Conservation (phyloP, 1,140 invertebrate genomes). For the Hyphantria cunea region DNA sequence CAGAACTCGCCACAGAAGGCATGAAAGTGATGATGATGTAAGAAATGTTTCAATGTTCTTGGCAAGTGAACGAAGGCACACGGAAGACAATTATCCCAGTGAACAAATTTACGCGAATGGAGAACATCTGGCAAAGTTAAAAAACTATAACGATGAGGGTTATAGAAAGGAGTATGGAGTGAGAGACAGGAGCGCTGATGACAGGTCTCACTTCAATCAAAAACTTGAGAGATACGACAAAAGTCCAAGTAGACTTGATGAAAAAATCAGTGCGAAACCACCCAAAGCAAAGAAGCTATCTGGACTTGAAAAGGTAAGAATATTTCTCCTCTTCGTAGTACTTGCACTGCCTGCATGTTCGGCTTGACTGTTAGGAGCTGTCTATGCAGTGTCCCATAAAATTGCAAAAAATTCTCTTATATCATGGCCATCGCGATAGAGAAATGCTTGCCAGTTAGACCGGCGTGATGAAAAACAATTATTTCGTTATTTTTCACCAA, state of each 20-base stretch:
- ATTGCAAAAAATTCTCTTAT: too few species aligned
- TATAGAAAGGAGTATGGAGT: conserved; percentile 81
- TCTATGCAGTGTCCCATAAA: too few species aligned
- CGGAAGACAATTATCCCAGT: conserved; percentile 82
- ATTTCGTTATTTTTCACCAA: too few species aligned
- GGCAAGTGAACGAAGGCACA: conserved; percentile 85
- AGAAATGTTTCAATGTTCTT: conserved; percentile 85
- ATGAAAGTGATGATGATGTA: conserved; percentile 85
- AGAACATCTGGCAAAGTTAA: conserved; percentile 61
- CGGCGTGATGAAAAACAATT: too few species aligned
- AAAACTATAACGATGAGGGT: conserved; percentile 62
- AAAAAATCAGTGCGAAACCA: conserved; percentile 82
- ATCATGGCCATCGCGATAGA: too few species aligned
- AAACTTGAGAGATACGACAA: conserved; percentile 83
- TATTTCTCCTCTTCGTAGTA: too few species aligned
- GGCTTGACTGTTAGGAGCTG: too few species aligned
- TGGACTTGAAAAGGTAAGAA: conserved; percentile 84
- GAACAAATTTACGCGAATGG: conserved; percentile 75
- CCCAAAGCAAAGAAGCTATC: conserved; percentile 85
- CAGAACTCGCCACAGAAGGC: conserved; percentile 63
- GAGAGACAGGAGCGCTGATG: conserved; percentile 83
- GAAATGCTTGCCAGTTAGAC: too few species aligned
- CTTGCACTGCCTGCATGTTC: too few species aligned
- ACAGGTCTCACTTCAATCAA: conserved; percentile 84
- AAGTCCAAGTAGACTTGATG: conserved; percentile 69